Conservation (phyloP, 2,888 invertebrate species). For the Ceraclea dissimilis region DNA sequence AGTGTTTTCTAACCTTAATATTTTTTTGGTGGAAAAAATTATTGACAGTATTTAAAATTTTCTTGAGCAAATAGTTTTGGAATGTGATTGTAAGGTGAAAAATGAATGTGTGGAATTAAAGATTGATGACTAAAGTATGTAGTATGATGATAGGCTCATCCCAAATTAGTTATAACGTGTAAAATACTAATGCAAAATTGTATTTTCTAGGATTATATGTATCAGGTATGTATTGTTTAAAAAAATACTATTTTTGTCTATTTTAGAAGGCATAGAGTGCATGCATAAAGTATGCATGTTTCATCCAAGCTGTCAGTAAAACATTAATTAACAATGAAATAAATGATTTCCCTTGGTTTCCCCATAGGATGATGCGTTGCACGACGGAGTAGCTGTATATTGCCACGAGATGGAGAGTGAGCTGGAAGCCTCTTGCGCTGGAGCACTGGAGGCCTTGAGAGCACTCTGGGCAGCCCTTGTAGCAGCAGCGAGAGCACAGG, state of each 20-base stretch:
- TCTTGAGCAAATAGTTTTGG: too few species aligned
- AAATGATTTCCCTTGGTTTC: neutral
- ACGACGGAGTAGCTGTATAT: conserved; percentile 22
- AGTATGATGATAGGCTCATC: too few species aligned
- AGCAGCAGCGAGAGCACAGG: conserved; percentile 75
- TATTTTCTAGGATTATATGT: neutral
- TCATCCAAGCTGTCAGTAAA: neutral
- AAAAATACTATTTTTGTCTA: neutral
- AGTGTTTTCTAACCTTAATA: too few species aligned
- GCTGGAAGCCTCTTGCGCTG: conserved; percentile 37
- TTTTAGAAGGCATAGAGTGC: neutral
- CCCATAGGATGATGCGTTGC: conserved; percentile 24
- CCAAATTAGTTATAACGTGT: neutral
- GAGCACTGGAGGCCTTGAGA: conserved; percentile 37
- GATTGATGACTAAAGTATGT: too few species aligned
- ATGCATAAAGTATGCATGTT: neutral
- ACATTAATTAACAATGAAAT: neutral
- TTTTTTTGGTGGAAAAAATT: too few species aligned
- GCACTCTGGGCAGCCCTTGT: conserved; percentile 60
- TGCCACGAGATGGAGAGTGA: conserved; percentile 21
- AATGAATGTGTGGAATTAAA: too few species aligned
- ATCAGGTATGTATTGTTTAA: neutral
- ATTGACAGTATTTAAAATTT: too few species aligned
- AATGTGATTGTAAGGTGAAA: too few species aligned
- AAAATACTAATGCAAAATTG: neutral